Conservation (phyloP, 2,888 invertebrate species). For the Thereva unica region DNA sequence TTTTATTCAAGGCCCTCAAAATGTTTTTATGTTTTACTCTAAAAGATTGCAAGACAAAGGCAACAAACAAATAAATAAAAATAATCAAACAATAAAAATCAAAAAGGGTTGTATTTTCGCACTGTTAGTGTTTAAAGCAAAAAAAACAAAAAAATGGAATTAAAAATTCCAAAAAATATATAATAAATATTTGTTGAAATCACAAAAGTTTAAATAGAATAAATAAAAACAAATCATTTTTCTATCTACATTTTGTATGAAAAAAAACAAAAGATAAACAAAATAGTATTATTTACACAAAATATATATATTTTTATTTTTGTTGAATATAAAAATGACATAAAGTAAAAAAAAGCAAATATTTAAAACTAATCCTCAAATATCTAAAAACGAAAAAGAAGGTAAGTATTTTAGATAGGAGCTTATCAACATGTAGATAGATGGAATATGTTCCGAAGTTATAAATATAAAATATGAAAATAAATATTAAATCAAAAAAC, state of each 20-base stretch:
- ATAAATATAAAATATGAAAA: conserved; percentile 21
- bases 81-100: conserved; percentile 6
- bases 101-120: conserved; percentile 29
- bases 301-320: conserved; percentile 16
- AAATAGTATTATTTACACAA: conserved; percentile 23
- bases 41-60: neutral
- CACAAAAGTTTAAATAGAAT: neutral
- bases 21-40: conserved; percentile 6
- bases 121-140: conserved; percentile 23
- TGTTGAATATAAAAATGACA: neutral
- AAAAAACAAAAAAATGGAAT: no score
- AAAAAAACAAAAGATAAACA: neutral
- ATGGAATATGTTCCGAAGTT: conserved; percentile 27
- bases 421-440: conserved; percentile 35
- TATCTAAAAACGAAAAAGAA: conserved; percentile 22
- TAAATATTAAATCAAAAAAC: conserved; percentile 4
- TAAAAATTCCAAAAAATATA: no score
- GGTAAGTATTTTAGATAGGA: conserved; percentile 39
- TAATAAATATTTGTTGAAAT: conserved; percentile 15
- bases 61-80: neutral
- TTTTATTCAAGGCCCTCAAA: neutral
- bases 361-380: conserved; percentile 2
- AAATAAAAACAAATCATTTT: conserved; percentile 22
- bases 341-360: conserved; percentile 17
- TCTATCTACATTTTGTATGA: conserved; percentile 15